Evolutionary conservation across 92 coral and sea anemone species (phyloP).

Genomic region (Epizoanthus ramosus): DNA sequence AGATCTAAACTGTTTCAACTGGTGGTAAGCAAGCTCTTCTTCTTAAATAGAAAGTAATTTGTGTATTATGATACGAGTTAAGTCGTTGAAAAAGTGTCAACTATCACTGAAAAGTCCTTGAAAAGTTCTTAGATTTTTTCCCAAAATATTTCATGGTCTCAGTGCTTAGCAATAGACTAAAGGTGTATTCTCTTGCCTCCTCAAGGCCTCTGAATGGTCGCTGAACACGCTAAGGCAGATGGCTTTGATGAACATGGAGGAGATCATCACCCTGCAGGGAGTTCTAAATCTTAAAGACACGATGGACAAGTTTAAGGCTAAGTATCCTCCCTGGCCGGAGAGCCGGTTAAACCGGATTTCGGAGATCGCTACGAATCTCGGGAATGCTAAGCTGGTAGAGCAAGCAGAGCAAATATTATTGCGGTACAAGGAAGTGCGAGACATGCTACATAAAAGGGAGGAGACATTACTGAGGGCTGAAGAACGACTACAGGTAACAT

Average conservation of each 20-base stretch:
- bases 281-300: conserved; percentile 72
- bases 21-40: too few relatives aligned
- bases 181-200: neutral
- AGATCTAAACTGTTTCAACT: too few relatives aligned
- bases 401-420: conserved; percentile 82
- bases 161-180: too few relatives aligned
- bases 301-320: conserved; percentile 73
- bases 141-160: too few relatives aligned
- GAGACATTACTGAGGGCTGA: conserved; percentile 87
- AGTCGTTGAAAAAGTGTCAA: too few relatives aligned
- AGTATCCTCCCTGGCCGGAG: conserved; percentile 85
- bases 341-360: conserved; percentile 84
- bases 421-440: conserved; percentile 88
- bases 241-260: conserved; percentile 99
- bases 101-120: too few relatives aligned
- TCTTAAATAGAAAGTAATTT: too few relatives aligned
- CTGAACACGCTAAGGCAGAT: conserved; percentile 83
- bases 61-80: too few relatives aligned
- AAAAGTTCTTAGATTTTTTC: too few relatives aligned
- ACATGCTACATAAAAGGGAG: conserved; percentile 88
- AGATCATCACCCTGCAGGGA: conserved; percentile 82
- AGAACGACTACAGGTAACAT: conserved; percentile 80
- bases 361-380: conserved; percentile 82
- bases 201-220: conserved; percentile 93
- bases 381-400: conserved; percentile 67